These are phyloP conservation scores for Salvelinus alpinus DNA, from an alignment of 2,113 vertebrate species.

Conservation along the genomic window DNA sequence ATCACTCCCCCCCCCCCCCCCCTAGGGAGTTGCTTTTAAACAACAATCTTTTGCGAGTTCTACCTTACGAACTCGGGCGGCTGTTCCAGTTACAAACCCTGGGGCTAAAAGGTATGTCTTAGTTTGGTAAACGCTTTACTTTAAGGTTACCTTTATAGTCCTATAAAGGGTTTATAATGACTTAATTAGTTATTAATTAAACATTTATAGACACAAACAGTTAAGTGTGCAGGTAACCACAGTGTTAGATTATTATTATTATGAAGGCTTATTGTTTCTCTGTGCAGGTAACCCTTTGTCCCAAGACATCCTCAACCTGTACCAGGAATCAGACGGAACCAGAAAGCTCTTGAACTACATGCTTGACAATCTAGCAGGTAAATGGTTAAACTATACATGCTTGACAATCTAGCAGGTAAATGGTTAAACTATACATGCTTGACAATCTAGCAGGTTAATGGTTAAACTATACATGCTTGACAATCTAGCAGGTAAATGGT, in stretches of 20 bases:
- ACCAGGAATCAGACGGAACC: conserved; percentile 97
- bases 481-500: no score
- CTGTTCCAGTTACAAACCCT: conserved; percentile 97
- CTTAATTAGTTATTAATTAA: no score
- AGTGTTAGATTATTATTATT: not conserved
- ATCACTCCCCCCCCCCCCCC: conserved; percentile 17
- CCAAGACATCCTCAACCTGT: conserved; percentile 96
- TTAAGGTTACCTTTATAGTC: no score
- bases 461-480: no score
- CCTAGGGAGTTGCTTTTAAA: conserved; percentile 99
- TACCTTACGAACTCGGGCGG: conserved; percentile 99
- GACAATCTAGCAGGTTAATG: conserved; percentile 82
- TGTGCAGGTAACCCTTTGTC: conserved; percentile 96
- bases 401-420: conserved; percentile 62
- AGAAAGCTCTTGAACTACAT: conserved; percentile 99
- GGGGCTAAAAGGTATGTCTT: conserved; percentile 58
- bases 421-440: conserved; percentile 96
- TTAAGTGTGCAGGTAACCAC: not conserved
- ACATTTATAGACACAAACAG: no score
- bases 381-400: conserved; percentile 2
- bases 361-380: conserved; percentile 99
- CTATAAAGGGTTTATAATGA: no score
- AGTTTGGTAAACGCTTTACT: not conserved
- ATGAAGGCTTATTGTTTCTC: not conserved
- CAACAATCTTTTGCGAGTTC: conserved; percentile 99